phyloP scores from a whole-genome alignment of 1,140 invertebrate genomes.

The Drosophila nasuta region DNA sequence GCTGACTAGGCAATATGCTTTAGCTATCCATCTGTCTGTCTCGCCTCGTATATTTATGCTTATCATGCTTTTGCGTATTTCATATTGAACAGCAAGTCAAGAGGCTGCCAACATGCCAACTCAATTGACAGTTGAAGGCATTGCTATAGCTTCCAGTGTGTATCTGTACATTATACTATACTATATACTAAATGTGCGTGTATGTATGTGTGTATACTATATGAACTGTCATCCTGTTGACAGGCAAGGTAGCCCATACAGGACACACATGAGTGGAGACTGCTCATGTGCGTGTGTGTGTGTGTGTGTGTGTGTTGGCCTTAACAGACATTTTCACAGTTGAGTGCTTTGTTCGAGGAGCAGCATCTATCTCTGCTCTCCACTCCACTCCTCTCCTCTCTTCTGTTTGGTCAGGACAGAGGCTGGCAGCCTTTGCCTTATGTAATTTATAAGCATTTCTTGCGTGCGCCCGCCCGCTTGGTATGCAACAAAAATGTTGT shows the following conservation, averaged over 20 bases:
- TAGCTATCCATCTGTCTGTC: conserved; percentile 1
- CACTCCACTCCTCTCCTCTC: not conserved
- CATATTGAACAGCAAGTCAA: conserved; percentile 77
- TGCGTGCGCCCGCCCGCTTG: conserved; percentile 64
- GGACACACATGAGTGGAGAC: conserved; percentile 58
- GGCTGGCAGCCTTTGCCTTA: conserved; percentile 39
- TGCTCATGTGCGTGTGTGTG: conserved; percentile 43
- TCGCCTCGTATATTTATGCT: conserved; percentile 60
- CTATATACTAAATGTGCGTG: conserved; percentile 1
- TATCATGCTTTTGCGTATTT: conserved; percentile 78
- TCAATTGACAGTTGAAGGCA: conserved; percentile 80
- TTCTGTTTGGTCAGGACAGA: not conserved
- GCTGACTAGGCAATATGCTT: conserved; percentile 65
- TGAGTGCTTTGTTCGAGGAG: conserved; percentile 73
- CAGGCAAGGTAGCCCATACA: conserved; percentile 70
- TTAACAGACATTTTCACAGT: conserved; percentile 83
- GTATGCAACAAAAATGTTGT: conserved; percentile 75
- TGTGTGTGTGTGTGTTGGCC: conserved; percentile 68
- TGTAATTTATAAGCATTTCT: conserved; percentile 80
- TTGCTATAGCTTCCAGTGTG: conserved; percentile 31
- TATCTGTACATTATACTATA: conserved; percentile 12
- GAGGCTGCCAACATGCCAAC: conserved; percentile 81
- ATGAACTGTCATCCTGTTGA: conserved; percentile 81
- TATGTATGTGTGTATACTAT: conserved; percentile 39
- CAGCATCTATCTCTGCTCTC: conserved; percentile 28